phyloP scores from a whole-genome alignment of 2,113 vertebrate genomes.

The Chascanopsetta lugubris region DNA sequence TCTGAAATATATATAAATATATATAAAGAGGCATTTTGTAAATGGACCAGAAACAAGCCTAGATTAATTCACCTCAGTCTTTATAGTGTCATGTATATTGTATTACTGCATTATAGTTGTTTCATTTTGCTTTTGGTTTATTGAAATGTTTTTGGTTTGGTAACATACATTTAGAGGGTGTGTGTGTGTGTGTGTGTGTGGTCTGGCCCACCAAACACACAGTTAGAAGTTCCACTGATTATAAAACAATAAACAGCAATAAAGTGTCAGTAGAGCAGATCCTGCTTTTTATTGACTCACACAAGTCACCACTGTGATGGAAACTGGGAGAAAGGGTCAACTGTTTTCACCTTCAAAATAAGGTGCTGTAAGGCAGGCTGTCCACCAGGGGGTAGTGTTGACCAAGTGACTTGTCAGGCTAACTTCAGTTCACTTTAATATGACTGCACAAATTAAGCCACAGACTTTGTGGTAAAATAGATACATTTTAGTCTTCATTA shows the following conservation, averaged over 20 bases:
- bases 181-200: conserved; percentile 80
- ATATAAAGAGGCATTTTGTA: conserved; percentile 80
- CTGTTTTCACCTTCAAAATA: not conserved
- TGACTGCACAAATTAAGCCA: not conserved
- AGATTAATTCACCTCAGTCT: conserved; percentile 71
- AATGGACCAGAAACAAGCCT: conserved; percentile 78
- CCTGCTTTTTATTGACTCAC: not conserved
- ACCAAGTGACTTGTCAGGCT: not conserved
- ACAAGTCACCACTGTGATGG: no score
- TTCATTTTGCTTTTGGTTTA: conserved; percentile 72
- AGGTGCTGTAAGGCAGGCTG: not conserved
- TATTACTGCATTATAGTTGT: conserved; percentile 84
- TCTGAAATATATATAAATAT: conserved; percentile 74
- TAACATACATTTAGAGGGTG: conserved; percentile 70
- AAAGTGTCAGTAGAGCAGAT: conserved; percentile 72
- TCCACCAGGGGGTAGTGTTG: conserved; percentile 46
- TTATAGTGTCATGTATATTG: conserved; percentile 81
- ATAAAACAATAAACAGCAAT: conserved; percentile 84
- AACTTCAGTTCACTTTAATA: no score
- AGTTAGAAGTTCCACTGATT: conserved; percentile 86
- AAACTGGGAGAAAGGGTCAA: not conserved
- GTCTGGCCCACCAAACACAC: conserved; percentile 86
- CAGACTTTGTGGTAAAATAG: not conserved
- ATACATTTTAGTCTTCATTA: no score
- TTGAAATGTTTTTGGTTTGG: conserved; percentile 87